Percentiles rank a stretch among this genome's conserved stretches.
These are phyloP conservation scores for Drosophila cyrtoloma DNA, from an alignment of 2,888 invertebrate species.

Conservation along the genomic window DNA sequence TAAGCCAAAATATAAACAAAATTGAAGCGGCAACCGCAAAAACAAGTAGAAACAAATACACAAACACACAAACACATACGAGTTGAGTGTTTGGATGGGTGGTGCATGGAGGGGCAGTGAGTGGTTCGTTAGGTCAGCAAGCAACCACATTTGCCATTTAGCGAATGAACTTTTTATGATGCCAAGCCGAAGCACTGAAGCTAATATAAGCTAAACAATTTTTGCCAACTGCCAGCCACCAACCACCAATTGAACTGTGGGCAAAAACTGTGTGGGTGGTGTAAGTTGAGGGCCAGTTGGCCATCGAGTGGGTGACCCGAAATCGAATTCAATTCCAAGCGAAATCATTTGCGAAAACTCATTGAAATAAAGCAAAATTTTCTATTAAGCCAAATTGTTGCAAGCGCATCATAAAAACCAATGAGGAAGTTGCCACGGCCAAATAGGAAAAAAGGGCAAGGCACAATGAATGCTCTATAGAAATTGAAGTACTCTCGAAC, in stretches of 20 bases:
- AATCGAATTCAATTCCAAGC: conserved; percentile 63
- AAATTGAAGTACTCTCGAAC: neutral
- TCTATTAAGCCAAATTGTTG: conserved; percentile 63
- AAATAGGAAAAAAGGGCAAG: neutral
- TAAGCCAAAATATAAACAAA: conserved; percentile 74
- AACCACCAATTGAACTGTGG: conserved; percentile 49
- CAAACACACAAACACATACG: conserved; percentile 31
- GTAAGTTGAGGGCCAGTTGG: neutral
- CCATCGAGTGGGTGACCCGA: conserved; percentile 19
- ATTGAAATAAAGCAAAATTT: conserved; percentile 60
- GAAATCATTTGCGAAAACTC: conserved; percentile 49
- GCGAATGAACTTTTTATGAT: conserved; percentile 73
- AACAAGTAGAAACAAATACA: conserved; percentile 27
- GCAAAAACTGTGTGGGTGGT: conserved; percentile 1
- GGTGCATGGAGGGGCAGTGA: conserved; percentile 1
- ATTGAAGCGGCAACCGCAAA: conserved; percentile 63
- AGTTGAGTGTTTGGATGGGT: conserved; percentile 12
- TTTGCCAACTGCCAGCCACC: conserved; percentile 50
- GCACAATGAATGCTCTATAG: conserved; percentile 5
- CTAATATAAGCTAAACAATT: conserved; percentile 66
- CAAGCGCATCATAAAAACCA: conserved; percentile 44
- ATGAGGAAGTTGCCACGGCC: conserved; percentile 2
- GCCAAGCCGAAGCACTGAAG: conserved; percentile 39
- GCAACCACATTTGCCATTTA: conserved; percentile 65
- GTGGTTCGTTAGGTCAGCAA: conserved; percentile 43